Percentiles rank a stretch among this genome's conserved stretches.
These are phyloP conservation scores for Pavo muticus DNA, from an alignment of 2,113 vertebrate species.

Conservation along the genomic window DNA sequence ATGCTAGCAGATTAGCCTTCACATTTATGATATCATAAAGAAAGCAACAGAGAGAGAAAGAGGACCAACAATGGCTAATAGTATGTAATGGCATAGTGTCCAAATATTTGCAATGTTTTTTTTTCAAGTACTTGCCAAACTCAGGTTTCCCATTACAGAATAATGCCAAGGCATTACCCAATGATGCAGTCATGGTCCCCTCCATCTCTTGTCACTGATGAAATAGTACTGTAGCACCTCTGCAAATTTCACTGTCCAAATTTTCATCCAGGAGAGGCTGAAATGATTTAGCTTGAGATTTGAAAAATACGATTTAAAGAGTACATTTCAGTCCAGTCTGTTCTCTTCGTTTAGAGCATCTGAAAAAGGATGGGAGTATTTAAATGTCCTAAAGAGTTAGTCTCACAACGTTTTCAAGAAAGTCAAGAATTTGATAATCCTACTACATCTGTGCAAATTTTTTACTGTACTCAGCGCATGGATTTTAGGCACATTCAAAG, in stretches of 20 bases:
- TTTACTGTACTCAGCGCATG: neutral
- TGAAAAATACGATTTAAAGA: constrained; percentile 10
- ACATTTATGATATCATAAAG: neutral
- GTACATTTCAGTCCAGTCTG: neutral
- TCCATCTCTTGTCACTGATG: neutral
- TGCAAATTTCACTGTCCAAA: constrained; percentile 28
- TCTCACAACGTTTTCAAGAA: neutral
- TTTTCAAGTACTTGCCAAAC: neutral
- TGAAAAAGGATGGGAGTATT: neutral
- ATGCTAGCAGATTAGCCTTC: neutral
- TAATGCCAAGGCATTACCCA: constrained; percentile 4
- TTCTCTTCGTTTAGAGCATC: neutral
- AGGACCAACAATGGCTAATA: neutral
- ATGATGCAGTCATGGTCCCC: neutral
- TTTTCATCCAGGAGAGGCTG: neutral
- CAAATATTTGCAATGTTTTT: constrained; percentile 16
- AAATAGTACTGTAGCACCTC: constrained; percentile 18
- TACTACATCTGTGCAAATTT: neutral
- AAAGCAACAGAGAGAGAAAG: neutral
- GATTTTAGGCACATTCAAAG: neutral
- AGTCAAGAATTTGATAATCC: neutral
- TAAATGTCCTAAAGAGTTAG: neutral
- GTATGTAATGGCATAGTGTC: neutral
- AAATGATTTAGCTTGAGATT: constrained; percentile 24
- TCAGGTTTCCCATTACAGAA: constrained; percentile 15